These are phyloP conservation scores for Spermophilus dauricus DNA, from an alignment of 2,113 vertebrate genomes.

Conservation along the genomic window DNA sequence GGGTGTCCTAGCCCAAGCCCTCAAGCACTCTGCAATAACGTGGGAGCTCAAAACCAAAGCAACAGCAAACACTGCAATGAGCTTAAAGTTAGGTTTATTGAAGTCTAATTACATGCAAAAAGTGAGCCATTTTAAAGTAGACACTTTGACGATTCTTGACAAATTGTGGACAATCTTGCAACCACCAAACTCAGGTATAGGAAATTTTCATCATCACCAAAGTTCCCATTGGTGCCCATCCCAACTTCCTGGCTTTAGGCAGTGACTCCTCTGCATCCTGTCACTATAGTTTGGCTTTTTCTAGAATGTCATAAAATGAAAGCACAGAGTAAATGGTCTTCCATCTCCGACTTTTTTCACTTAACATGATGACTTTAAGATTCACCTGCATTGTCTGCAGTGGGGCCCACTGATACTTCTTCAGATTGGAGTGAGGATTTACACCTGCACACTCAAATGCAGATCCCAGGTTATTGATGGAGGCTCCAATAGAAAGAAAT, in stretches of 20 bases:
- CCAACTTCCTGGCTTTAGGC: background rate
- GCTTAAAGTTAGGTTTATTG: background rate
- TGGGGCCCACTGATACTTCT: background rate
- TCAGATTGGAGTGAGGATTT: background rate
- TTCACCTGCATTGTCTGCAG: no score
- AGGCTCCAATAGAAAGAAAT: background rate
- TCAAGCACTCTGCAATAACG: background rate
- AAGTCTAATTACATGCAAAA: background rate
- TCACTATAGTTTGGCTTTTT: background rate
- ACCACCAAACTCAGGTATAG: background rate
- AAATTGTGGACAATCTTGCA: background rate
- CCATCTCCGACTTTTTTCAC: no score
- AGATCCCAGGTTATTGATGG: background rate
- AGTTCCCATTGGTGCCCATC: background rate
- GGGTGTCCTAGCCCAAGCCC: background rate
- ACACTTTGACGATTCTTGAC: background rate
- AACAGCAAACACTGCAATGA: background rate
- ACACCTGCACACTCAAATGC: background rate
- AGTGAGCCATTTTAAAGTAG: background rate
- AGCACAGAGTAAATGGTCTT: background rate
- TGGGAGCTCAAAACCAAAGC: background rate
- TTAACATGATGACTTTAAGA: no score
- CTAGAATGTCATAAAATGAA: background rate
- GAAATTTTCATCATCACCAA: background rate
- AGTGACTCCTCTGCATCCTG: background rate